A percentile compares a stretch with the other conserved stretches of the same genome.
phyloP scores from a whole-genome alignment of 2,797 vertebrate genomes.

The Zonotrichia albicollis region DNA sequence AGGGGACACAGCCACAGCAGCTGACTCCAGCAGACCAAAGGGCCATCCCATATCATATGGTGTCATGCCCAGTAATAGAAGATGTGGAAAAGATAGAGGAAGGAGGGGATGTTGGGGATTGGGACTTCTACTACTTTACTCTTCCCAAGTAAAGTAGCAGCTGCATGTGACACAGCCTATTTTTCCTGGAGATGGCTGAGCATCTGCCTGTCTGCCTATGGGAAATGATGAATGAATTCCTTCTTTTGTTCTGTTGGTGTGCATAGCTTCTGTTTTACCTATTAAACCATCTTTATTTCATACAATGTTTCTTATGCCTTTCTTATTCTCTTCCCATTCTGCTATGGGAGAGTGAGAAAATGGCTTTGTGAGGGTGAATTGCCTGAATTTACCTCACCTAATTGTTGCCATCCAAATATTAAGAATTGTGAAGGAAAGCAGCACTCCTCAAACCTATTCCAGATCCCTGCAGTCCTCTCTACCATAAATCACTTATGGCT shows the following conservation, averaged over 20 bases:
- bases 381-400: background rate
- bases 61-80: background rate
- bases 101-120: background rate
- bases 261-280: background rate
- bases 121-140: too few relatives aligned
- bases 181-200: background rate
- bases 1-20: background rate
- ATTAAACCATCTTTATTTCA: background rate
- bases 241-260: background rate
- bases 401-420: background rate
- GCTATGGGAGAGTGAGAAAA: background rate
- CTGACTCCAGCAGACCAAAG: background rate
- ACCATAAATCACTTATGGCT: background rate
- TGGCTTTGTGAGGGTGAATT: background rate
- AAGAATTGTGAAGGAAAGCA: background rate
- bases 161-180: fast-evolving
- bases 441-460: background rate
- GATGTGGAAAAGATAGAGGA: background rate
- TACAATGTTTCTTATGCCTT: background rate
- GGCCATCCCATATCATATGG: fast-evolving
- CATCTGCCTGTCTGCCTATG: background rate
- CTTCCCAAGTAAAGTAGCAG: background rate
- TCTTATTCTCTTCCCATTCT: background rate
- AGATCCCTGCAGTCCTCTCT: background rate
- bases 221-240: background rate